phyloP scores from a whole-genome alignment of 2,113 vertebrate species.

The Callaeas wilsoni region DNA sequence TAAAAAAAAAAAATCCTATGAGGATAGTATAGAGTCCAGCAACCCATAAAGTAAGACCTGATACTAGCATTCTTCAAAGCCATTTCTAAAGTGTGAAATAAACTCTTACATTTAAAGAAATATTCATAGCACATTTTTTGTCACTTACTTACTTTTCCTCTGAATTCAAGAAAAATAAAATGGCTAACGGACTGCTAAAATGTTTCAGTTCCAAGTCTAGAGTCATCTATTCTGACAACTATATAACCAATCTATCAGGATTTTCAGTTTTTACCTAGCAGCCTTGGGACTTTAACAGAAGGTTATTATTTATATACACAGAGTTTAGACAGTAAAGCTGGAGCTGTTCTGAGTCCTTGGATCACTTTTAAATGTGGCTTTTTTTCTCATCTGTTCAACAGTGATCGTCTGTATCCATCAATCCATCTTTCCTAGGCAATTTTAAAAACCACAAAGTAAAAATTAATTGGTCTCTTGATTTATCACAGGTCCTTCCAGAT shows the following conservation, averaged over 20 bases:
- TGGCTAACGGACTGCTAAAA: neutral
- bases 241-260: slow-evolving; percentile 15
- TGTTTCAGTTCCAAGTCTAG: neutral
- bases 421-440: neutral
- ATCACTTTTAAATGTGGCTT: neutral
- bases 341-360: neutral
- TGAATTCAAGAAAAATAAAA: neutral
- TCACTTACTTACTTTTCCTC: neutral
- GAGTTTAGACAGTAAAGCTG: neutral
- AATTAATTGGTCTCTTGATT: neutral
- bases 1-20: neutral
- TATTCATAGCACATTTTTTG: neutral
- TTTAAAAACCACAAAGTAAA: neutral
- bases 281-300: neutral
- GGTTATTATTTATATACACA: slow-evolving; percentile 4
- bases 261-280: slow-evolving; percentile 6
- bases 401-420: neutral
- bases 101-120: neutral
- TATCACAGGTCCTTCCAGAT: neutral
- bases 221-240: neutral
- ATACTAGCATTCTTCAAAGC: neutral
- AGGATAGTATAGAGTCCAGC: neutral
- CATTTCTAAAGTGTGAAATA: neutral
- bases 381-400: neutral
- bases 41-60: neutral